These are phyloP conservation scores for Petrocephalus zakoni DNA, from an alignment of 2,113 vertebrate species.

Conservation along the genomic window DNA sequence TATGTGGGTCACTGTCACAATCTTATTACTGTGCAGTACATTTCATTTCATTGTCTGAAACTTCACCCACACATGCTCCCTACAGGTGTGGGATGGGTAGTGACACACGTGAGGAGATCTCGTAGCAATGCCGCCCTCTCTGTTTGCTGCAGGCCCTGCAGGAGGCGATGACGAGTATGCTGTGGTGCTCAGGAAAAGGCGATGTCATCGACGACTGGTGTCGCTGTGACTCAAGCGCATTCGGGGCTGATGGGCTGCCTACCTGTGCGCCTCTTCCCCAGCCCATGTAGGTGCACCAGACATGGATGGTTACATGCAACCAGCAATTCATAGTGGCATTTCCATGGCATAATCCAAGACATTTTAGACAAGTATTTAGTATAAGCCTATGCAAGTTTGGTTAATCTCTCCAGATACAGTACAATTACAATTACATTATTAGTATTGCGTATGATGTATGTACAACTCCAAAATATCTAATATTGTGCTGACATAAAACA, in stretches of 20 bases:
- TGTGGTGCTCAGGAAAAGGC: conserved; percentile 93
- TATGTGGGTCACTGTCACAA: too few relatives aligned
- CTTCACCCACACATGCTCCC: too few relatives aligned
- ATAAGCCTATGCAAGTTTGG: background rate
- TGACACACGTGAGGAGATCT: background rate
- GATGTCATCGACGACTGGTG: conserved; percentile 99
- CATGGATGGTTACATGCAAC: background rate
- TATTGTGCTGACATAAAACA: too few relatives aligned
- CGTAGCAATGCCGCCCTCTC: conserved; percentile 21
- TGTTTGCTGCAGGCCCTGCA: conserved; percentile 72
- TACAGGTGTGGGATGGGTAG: background rate
- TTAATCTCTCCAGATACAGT: background rate
- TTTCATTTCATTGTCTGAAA: too few relatives aligned
- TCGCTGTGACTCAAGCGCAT: conserved; percentile 89
- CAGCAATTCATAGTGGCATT: background rate
- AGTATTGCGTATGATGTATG: background rate
- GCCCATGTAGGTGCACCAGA: conserved; percentile 68
- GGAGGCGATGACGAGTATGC: conserved; percentile 96
- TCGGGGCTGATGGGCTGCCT: conserved; percentile 84
- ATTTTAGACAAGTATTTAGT: background rate
- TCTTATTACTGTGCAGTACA: too few relatives aligned
- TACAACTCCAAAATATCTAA: too few relatives aligned
- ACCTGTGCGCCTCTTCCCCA: conserved; percentile 90
- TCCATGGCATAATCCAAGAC: background rate
- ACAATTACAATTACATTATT: background rate